phyloP scores from a whole-genome alignment of 2,113 vertebrate species.

The Periophthalmodon schlosseri region DNA sequence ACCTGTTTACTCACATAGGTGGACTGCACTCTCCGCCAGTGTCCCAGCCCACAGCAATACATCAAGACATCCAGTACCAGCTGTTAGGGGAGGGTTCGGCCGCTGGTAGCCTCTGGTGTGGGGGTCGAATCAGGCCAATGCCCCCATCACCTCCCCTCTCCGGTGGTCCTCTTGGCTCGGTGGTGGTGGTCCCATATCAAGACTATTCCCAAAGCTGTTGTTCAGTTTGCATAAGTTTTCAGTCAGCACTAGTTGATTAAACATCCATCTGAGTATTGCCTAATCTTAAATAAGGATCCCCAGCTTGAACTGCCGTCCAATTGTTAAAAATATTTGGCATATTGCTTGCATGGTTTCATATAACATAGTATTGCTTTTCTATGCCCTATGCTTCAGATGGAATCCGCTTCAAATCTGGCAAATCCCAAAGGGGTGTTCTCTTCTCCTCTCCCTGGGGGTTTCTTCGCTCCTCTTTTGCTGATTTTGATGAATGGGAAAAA shows the following conservation, averaged over 20 bases:
- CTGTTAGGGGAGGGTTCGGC: slow-evolving; percentile 58
- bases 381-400: slow-evolving; percentile 25
- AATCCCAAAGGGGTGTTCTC: slow-evolving; percentile 8
- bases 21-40: slow-evolving; percentile 92
- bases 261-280: slow-evolving; percentile 16
- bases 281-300: slow-evolving; percentile 44
- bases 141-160: slow-evolving; percentile 49
- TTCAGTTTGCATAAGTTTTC: slow-evolving; percentile 23
- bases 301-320: slow-evolving; percentile 32
- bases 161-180: slow-evolving; percentile 39
- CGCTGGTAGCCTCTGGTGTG: slow-evolving; percentile 28
- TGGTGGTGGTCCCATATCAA: slow-evolving; percentile 12
- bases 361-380: slow-evolving; percentile 30
- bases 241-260: slow-evolving; percentile 16
- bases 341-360: slow-evolving; percentile 48
- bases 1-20: slow-evolving; percentile 90
- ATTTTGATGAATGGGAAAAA: slow-evolving; percentile 41
- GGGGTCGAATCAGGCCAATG: slow-evolving; percentile 54
- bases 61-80: slow-evolving; percentile 87
- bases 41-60: slow-evolving; percentile 99
- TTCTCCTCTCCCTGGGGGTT: slow-evolving; percentile 11
- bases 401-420: slow-evolving; percentile 39
- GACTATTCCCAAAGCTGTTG: neutral
- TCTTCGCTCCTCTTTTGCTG: slow-evolving; percentile 65
- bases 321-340: slow-evolving; percentile 21